Base-by-base conservation (phyloP, 2,888 invertebrate species). In the Adelognathus sp. region DNA sequence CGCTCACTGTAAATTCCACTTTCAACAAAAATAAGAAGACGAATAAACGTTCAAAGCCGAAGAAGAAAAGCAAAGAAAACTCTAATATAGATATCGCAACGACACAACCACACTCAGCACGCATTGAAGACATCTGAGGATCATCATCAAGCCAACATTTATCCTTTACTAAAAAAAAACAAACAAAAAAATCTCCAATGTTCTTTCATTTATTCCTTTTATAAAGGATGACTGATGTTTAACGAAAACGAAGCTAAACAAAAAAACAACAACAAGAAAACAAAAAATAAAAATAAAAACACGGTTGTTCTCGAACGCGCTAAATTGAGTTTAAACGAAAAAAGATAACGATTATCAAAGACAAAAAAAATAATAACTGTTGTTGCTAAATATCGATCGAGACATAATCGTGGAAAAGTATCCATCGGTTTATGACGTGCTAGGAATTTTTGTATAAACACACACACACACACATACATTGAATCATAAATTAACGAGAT, bases 121-220 rank as follows among this genome's bases (percentile, higher is more conserved):
- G 95, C 96, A 96, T 96, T 96, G 96, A 96, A 95, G 95, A 96
- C 96, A 96, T 96, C 95, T 95, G 95, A 95, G 95, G 95, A 95
- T 95, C 93, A 95, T 95, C 93, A 94, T 93, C 93, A 93, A 92
- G 92, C 93, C 92, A 93, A 88, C 86, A 88, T 87, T 89, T 88
- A 90, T 89, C 86, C 86, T 88, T 90, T 87, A 84, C n/a, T n/a
- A n/a, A n/a, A n/a, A n/a, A n/a, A n/a, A n/a, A n/a, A n/a, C n/a
- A n/a, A n/a, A n/a, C n/a, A 85, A 86, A 79, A 71, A 85, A 83
- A 86, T 87, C 83, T 79, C 77, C 85, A 84, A 86, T 86, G 84
- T 85, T 88, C 87, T 87, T 87, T 86, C 78, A 88, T 89, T 89
- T 88, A 87, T 87, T 87, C 86, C 87, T 88, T 89, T 88, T 86